phyloP scores from a whole-genome alignment of 2,888 invertebrate species.

The Campoletis raptor region DNA sequence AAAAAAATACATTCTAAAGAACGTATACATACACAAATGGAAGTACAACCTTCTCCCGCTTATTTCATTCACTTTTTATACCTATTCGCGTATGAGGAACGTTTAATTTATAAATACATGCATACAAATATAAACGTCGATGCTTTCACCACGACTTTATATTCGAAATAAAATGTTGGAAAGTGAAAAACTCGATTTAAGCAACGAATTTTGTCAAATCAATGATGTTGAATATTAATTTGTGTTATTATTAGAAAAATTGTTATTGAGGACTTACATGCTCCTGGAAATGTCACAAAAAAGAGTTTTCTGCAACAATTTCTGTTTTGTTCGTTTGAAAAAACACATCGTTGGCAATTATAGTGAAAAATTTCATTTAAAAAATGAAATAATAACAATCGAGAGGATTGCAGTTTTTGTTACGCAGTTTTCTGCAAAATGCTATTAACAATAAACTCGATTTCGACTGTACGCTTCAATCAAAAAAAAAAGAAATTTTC shows the following conservation, averaged over 20 bases:
- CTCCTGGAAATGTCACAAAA: not conserved
- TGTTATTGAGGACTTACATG: not conserved
- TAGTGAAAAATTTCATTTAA: too few species aligned
- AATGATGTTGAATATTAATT: not conserved
- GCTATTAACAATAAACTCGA: too few species aligned
- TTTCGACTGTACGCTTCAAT: too few species aligned
- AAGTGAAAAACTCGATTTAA: not conserved
- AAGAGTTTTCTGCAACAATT: too few species aligned
- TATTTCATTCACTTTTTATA: constrained; percentile 21
- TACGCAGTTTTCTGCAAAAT: too few species aligned
- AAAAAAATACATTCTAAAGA: not conserved
- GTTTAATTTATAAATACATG: not conserved
- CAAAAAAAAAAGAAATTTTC: too few species aligned
- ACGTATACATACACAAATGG: not conserved
- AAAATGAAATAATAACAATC: too few species aligned
- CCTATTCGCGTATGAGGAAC: constrained; percentile 6
- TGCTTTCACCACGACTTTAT: not conserved
- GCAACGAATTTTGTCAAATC: too few species aligned
- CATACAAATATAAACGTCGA: not conserved
- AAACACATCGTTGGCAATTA: too few species aligned
- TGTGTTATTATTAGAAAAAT: not conserved
- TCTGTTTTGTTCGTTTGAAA: too few species aligned
- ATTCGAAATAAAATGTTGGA: not conserved
- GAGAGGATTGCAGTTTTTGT: too few species aligned
- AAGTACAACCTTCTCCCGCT: not conserved